phyloP scores from a whole-genome alignment of 1,140 invertebrate genomes.

The Leptopilina boulardi region DNA sequence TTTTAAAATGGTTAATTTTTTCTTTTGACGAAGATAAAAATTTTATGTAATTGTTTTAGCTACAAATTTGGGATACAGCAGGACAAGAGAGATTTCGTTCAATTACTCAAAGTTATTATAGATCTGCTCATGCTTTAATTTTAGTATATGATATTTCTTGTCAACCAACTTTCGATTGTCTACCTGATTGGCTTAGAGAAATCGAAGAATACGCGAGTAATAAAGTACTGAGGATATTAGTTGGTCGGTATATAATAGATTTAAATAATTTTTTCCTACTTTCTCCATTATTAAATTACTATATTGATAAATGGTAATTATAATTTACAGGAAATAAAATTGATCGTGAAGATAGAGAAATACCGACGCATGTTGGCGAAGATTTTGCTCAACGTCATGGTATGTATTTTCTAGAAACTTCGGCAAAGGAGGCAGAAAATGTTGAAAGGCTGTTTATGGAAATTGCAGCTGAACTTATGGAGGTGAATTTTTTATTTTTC shows the following conservation, averaged over 20 bases:
- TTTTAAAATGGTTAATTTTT: neutral
- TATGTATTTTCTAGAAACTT: constrained; percentile 99
- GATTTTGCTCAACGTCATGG: constrained; percentile 96
- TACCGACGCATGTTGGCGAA: constrained; percentile 95
- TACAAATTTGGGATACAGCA: constrained; percentile 99
- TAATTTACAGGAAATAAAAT: constrained; percentile 91
- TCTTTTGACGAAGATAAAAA: neutral
- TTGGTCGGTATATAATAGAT: constrained; percentile 86
- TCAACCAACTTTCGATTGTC: constrained; percentile 96
- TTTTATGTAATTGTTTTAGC: constrained; percentile 77
- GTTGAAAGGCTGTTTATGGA: constrained; percentile 97
- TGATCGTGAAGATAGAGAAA: constrained; percentile 95
- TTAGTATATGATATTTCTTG: constrained; percentile 98
- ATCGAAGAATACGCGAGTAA: constrained; percentile 97
- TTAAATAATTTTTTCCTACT: constrained; percentile 27
- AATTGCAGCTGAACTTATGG: constrained; percentile 94
- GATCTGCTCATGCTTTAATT: constrained; percentile 97
- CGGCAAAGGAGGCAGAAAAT: constrained; percentile 98
- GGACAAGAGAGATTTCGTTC: constrained; percentile 98
- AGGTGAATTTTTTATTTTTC: constrained; percentile 76
- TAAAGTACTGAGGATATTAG: constrained; percentile 94
- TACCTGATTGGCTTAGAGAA: constrained; percentile 96
- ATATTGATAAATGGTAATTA: constrained; percentile 1
- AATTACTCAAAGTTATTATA: constrained; percentile 98
- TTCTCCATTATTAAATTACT: neutral